Percentiles rank a stretch among this genome's conserved stretches.
These are phyloP conservation scores for Chionis minor DNA, from an alignment of 2,113 vertebrate genomes.

Conservation along the genomic window DNA sequence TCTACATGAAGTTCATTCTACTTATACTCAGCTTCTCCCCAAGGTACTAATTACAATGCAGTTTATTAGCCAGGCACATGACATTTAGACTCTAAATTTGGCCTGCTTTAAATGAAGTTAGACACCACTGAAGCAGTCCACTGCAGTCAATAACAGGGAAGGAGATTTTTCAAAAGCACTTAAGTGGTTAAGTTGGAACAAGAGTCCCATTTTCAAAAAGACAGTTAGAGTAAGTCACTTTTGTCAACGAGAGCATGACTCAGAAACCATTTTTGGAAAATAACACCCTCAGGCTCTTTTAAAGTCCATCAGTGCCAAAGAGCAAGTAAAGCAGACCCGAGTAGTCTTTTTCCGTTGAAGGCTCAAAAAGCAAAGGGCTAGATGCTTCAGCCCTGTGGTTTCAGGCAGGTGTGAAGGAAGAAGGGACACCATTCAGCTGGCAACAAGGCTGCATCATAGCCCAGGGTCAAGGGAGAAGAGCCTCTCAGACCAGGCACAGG, in stretches of 20 bases:
- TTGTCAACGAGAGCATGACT: neutral
- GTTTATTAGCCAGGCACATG: constrained; percentile 11
- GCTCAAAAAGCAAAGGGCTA: neutral
- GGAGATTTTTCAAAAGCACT: neutral
- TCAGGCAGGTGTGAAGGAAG: neutral
- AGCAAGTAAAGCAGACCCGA: neutral
- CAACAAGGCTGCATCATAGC: neutral
- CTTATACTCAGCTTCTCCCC: neutral
- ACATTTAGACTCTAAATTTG: neutral
- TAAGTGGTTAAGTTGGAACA: neutral
- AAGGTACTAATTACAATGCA: constrained; percentile 22
- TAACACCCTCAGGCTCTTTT: neutral
- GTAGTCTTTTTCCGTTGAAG: neutral
- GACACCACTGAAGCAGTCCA: neutral
- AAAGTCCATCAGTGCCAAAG: neutral
- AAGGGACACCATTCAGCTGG: neutral
- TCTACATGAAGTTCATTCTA: neutral
- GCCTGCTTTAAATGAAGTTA: neutral
- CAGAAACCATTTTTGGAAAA: constrained; percentile 6
- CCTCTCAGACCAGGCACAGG: neutral
- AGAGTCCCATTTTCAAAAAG: constrained; percentile 16
- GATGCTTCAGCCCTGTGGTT: neutral
- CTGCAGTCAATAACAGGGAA: neutral
- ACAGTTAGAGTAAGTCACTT: neutral
- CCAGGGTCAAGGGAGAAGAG: neutral